Conservation (phyloP, 2,888 invertebrate species). For the Baronia brevicornis region DNA sequence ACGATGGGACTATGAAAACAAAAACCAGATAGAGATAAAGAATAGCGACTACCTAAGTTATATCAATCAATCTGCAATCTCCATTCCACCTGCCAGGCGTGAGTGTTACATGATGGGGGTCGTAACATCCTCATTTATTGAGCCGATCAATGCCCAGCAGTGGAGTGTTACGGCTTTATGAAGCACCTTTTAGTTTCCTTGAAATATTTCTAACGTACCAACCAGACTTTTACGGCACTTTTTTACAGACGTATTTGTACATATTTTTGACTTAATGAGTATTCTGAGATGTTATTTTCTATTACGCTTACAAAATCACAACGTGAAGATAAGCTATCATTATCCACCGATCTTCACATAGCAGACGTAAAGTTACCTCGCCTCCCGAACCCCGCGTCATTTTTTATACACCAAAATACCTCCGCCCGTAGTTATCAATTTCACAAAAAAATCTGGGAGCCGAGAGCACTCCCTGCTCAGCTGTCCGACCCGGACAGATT, state of each 20-base stretch:
- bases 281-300: background rate
- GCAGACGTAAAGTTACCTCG: background rate
- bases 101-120: too few species aligned
- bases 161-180: too few species aligned
- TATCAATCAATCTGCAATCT: too few species aligned
- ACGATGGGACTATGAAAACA: too few species aligned
- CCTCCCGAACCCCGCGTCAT: slow-evolving; percentile 2
- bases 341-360: background rate
- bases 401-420: slow-evolving; percentile 11
- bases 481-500: slow-evolving; percentile 44
- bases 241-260: background rate
- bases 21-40: too few species aligned
- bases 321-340: slow-evolving; percentile 1
- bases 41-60: too few species aligned
- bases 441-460: slow-evolving; percentile 44
- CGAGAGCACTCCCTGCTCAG: slow-evolving; percentile 41
- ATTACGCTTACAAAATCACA: background rate
- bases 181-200: too few species aligned
- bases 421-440: slow-evolving; percentile 11
- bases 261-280: too few species aligned
- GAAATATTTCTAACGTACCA: too few species aligned
- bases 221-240: slow-evolving; percentile 1
- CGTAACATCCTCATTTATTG: too few species aligned
- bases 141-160: too few species aligned
- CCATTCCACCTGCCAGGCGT: too few species aligned